Base-by-base conservation (phyloP, 1,140 invertebrate genomes). In the Drosophila funebris region DNA sequence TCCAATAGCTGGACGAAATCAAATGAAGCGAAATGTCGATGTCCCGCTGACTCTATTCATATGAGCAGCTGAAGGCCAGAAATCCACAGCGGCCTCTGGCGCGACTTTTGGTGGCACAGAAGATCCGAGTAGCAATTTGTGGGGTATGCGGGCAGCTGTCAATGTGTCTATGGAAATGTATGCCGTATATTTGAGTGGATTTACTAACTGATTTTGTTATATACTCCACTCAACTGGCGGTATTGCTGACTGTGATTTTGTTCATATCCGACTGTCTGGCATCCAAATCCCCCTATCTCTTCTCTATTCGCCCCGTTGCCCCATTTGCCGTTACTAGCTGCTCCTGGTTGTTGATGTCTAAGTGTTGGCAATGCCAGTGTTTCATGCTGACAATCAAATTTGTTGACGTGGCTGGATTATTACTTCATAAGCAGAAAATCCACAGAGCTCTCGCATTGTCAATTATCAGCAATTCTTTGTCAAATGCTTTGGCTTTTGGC, bases 11-110 rank as follows among this genome's bases (percentile, higher is more conserved):
- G 82, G 83, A 71, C 72, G 75, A 68, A 73, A 89, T 88, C 73
- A 88, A 88, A 88, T 88, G 83, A 88, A 88, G 83, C 83, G 84
- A 88, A n/a, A n/a, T 88, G 88, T 88, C 83, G 83, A 88, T 88
- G 84, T 79, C 76, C 82, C 60, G 83, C 83, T 73, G 72, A 83
- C 79, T 88, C 79, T 83, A 88, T 88, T 88, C 83, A 88, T 88
- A 88, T 88, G 58, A 88, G 68, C 60, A 44, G 58, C 60, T 43
- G 50, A 39, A 43, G 66, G 33, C 60, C 60, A 56, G 41, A 66
- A 61, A 73, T 46, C 63, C 64, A 46, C 62, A 39, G 62, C 31
- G 33, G 31, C 29, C 63, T 50, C 27, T 37, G 57, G 62, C 50
- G 60, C 58, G 41, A 39, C 62, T 53, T 46, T 63, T 14, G 53